Base-by-base conservation (phyloP, 2,888 invertebrate genomes). In the Lysandra bellargus region DNA sequence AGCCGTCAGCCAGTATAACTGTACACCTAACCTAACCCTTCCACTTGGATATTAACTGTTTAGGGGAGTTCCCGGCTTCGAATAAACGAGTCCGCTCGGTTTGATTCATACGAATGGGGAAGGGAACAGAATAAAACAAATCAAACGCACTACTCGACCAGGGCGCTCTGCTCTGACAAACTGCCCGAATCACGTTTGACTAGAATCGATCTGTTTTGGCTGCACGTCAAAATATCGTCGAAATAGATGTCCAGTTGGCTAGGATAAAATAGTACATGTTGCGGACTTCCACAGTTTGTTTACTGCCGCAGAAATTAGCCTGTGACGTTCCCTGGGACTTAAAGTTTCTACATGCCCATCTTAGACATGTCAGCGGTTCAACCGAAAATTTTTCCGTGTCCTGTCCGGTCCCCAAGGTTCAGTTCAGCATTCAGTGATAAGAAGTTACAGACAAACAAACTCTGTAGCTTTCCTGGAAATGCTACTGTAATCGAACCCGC, bases 81-180 rank as follows among this genome's bases (percentile, higher is more conserved):
- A 93, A 93, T 92, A 93, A 93, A 93, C 93, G 92, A 93, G 91
- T 89, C 87, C 91, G 92, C 86, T 86, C 91, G 87, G 89, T 92
- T 93, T 93, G 93, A 93, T 93, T 92, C 92, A 93, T 93, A 90
- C 87, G 92, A 89, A 92, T 90, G 89, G 92, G 92, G 92, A 89
- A 86, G 90, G 86, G 91, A 92, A 91, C 88, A 88, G 91, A 92
- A 92, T 93, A 92, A 93, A 92, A 92, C 89, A 89, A 87, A 87
- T 88, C 87, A 87, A 88, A 89, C 89, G 86, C 87, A 87, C 85
- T 87, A 85, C 85, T 86, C 57, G 85, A 86, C 86, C 84, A 87
- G 87, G 86, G 81, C 82, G 83, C 84, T 78, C 79, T 80, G 80
- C 78, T 78, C 79, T 82, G 81, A 83, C 81, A 81, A 79, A 80